Evolutionary conservation across 2,888 invertebrate species (phyloP), one percentile per base, ranked within the genome.

Genomic region (Mamestra brassicae): DNA sequence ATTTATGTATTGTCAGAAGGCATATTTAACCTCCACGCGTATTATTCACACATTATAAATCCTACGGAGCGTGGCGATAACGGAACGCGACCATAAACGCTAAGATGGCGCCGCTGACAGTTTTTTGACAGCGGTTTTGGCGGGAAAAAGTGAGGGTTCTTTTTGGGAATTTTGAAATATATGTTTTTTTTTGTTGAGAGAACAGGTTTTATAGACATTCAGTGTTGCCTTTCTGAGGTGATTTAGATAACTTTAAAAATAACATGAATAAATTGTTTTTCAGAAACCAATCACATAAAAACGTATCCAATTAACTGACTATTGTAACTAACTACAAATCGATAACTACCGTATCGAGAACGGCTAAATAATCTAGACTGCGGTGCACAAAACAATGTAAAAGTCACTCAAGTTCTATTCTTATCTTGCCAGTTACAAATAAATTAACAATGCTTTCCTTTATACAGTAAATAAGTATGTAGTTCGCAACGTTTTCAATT

Each of bases 31-130:
- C 93, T 91, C 90, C 86, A 68, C 85, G 88, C 90, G 90, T 94
- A 94, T 96, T 96, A 95, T 95, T 96, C 95, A 95, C 95, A 94
- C 94, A 95, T 96, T 95, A 95, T 96, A 96, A 96, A 95, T 95
- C 95, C 94, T 89, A 90, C 92, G 91, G 90, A 93, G 93, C 95
- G 95, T 91, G 87, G 87, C 89, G 95, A 95, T 96, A 96, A 95
- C 90, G 91, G 89, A 91, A 91, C 92, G 93, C 92, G 88, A 80
- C 88, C 90, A 89, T 93, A 93, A 93, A 90, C 80, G 89, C 88
- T 86, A 93, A 94, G 93, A 95, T 94, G 95, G 95, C 94, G 92
- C 86, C 87, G 85, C 81, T 92, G 93, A 93, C 93, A 91, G 88
- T 87, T 91, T 84, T 90, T 87, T 94, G 95, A 95, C 94, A 93